Percentiles rank a stretch among this genome's conserved stretches.
Conservation (phyloP, 2,797 vertebrate genomes). For the Florisuga fusca region DNA sequence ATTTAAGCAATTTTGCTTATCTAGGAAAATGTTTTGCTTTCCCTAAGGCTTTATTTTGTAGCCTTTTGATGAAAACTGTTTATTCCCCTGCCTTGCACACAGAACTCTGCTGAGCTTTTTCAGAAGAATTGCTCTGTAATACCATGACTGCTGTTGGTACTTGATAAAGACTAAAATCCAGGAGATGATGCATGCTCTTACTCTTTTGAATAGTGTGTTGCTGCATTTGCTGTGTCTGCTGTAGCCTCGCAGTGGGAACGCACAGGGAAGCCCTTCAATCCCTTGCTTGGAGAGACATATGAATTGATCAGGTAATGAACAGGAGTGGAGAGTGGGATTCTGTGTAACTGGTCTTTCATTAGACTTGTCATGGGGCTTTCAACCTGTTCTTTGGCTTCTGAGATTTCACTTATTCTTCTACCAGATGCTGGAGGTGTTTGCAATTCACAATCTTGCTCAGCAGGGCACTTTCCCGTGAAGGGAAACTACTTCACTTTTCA, state of each 20-base stretch:
- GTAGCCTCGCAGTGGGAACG: conserved; percentile 98
- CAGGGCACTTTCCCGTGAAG: background rate
- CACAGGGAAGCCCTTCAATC: conserved; percentile 98
- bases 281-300: conserved; percentile 94
- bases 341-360: background rate
- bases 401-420: background rate
- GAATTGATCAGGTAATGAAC: conserved; percentile 91
- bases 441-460: rapidly evolving
- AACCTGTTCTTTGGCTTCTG: background rate
- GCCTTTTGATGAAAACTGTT: background rate
- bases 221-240: conserved; percentile 97
- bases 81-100: background rate
- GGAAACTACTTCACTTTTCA: background rate
- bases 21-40: background rate
- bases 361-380: background rate
- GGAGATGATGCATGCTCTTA: background rate
- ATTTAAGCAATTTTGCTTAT: background rate
- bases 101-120: background rate
- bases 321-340: background rate
- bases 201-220: conserved; percentile 86
- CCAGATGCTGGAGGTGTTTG: background rate
- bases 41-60: background rate
- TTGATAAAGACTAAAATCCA: background rate
- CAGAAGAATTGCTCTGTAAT: background rate
- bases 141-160: background rate